Conservation (phyloP, 2,888 invertebrate genomes). For the Chrysomela aeneicollis region DNA sequence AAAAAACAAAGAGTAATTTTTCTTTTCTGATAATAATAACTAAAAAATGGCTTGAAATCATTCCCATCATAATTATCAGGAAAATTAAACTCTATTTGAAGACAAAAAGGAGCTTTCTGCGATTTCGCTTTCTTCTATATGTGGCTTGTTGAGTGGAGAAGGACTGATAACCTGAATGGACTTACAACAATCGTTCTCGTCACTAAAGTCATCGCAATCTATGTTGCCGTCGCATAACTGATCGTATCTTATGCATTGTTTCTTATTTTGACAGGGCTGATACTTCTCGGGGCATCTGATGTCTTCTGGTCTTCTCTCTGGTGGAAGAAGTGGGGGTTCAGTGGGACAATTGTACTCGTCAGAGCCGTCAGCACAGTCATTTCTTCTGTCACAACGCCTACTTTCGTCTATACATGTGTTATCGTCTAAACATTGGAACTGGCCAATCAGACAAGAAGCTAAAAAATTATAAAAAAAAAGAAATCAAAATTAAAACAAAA, state of each 20-base stretch:
- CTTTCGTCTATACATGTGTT: slow-evolving; percentile 65
- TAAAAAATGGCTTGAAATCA: too few species aligned
- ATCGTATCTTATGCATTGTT: slow-evolving; percentile 66
- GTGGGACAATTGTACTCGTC: slow-evolving; percentile 68
- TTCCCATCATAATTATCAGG: too few species aligned
- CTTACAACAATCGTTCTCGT: slow-evolving; percentile 83
- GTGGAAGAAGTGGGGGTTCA: slow-evolving; percentile 54
- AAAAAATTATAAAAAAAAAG: slow-evolving; percentile 43
- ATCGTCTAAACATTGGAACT: slow-evolving; percentile 74
- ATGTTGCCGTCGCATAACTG: slow-evolving; percentile 74
- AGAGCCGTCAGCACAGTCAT: slow-evolving; percentile 68
- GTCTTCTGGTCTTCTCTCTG: slow-evolving; percentile 42
- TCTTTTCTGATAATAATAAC: too few species aligned
- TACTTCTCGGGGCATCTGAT: slow-evolving; percentile 58
- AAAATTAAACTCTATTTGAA: too few species aligned
- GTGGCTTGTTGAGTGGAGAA: too few species aligned
- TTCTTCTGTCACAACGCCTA: slow-evolving; percentile 67
- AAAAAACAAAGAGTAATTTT: slow-evolving; percentile 18
- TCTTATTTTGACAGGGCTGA: slow-evolving; percentile 61
- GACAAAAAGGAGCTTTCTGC: too few species aligned
- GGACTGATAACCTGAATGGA: too few species aligned
- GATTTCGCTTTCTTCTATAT: too few species aligned
- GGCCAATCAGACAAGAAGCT: slow-evolving; percentile 72
- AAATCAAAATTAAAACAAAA: slow-evolving; percentile 35
- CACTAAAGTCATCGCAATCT: slow-evolving; percentile 86